phyloP scores from a whole-genome alignment of 2,113 vertebrate genomes.

The Perccottus glenii region DNA sequence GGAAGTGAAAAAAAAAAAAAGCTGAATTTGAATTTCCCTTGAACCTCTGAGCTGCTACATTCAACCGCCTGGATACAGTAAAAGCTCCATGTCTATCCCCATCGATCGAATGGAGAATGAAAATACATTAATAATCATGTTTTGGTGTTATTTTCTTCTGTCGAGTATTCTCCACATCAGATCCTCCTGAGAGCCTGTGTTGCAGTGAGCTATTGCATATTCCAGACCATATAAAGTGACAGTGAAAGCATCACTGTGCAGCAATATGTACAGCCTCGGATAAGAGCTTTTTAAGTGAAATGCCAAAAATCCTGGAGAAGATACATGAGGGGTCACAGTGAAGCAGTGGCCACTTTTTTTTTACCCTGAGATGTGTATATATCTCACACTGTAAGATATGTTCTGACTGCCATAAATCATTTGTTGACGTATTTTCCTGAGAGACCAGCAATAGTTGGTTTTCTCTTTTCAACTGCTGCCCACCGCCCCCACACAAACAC shows the following conservation, averaged over 20 bases:
- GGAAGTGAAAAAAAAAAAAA: constrained; percentile 21
- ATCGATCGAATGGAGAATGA: constrained; percentile 27
- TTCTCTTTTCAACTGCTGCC: not conserved
- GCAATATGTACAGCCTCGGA: constrained; percentile 15
- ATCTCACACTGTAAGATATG: constrained; percentile 50
- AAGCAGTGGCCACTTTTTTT: constrained; percentile 28
- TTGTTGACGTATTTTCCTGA: constrained; percentile 31
- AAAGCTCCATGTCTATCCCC: constrained; percentile 41
- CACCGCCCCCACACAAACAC: not conserved
- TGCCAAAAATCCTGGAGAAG: constrained; percentile 52
- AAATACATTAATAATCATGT: constrained; percentile 54
- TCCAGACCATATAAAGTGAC: constrained; percentile 37
- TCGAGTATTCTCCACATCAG: constrained; percentile 14
- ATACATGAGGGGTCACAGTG: constrained; percentile 41
- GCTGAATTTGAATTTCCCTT: constrained; percentile 46
- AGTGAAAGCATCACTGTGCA: constrained; percentile 20
- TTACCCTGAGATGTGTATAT: constrained; percentile 45
- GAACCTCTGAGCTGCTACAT: constrained; percentile 9
- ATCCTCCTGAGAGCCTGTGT: constrained; percentile 28
- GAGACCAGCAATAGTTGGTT: constrained; percentile 41
- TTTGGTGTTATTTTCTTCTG: not conserved
- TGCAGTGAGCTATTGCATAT: constrained; percentile 29
- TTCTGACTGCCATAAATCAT: constrained; percentile 70
- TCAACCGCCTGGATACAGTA: not conserved
- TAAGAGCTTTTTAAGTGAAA: constrained; percentile 57